phyloP scores from a whole-genome alignment of 2,888 invertebrate species.

The Athalia rosae region DNA sequence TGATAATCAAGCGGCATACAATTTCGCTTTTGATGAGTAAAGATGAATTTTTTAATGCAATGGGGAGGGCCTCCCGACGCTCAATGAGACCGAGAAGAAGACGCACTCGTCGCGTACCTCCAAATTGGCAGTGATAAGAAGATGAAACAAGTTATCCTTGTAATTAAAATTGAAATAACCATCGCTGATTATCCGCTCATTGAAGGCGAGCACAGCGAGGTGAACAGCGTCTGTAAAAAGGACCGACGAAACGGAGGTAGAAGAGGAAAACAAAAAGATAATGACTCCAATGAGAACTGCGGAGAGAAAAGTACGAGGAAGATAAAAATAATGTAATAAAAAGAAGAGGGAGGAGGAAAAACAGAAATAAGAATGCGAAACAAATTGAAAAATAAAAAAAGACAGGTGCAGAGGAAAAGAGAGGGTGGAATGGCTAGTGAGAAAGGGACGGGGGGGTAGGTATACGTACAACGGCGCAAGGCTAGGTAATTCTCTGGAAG shows the following conservation, averaged over 20 bases:
- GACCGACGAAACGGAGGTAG: not conserved
- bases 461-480: not conserved
- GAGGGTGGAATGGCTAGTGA: not conserved
- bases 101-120: too few species aligned
- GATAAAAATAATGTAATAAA: not conserved
- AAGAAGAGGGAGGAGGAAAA: not conserved
- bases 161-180: slow-evolving; percentile 20
- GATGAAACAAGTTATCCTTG: slow-evolving; percentile 14
- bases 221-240: not conserved
- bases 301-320: not conserved
- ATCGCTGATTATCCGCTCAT: slow-evolving; percentile 18
- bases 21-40: too few species aligned
- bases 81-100: too few species aligned
- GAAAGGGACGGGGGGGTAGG: not conserved
- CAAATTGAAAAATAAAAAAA: not conserved
- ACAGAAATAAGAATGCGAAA: not conserved
- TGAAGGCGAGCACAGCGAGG: slow-evolving; percentile 1
- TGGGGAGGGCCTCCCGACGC: too few species aligned
- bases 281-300: not conserved
- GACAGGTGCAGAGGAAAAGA: slow-evolving; percentile 15
- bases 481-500: slow-evolving; percentile 31
- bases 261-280: not conserved
- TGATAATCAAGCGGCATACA: too few species aligned
- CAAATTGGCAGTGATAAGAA: slow-evolving; percentile 1
- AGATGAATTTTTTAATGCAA: too few species aligned